These are phyloP conservation scores for Nomada lathburiana DNA, from an alignment of 2,888 invertebrate species.

Conservation along the genomic window DNA sequence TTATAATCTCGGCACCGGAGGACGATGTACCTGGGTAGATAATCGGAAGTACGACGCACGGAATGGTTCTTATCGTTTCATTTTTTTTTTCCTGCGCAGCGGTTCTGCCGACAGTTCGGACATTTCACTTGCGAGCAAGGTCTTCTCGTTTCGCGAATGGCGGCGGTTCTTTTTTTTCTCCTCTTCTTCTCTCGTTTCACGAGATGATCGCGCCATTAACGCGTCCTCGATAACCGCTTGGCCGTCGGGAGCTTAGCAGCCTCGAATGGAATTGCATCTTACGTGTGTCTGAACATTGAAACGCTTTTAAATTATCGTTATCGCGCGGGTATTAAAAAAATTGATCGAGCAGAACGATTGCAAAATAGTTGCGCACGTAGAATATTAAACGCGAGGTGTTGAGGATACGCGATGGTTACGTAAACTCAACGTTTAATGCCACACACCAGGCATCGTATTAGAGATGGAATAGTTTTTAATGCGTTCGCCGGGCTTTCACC, in stretches of 20 bases:
- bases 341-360: too few species aligned
- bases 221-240: not conserved
- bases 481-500: constrained; percentile 8
- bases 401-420: not conserved
- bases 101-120: not conserved
- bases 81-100: not conserved
- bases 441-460: not conserved
- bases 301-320: not conserved
- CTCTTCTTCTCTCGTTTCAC: not conserved
- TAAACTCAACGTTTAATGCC: not conserved
- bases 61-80: too few species aligned
- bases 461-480: not conserved
- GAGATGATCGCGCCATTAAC: not conserved
- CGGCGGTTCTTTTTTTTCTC: not conserved
- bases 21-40: not conserved
- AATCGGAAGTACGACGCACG: too few species aligned
- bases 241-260: not conserved
- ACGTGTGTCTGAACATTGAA: not conserved
- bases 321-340: too few species aligned
- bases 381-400: too few species aligned
- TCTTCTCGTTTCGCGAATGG: not conserved
- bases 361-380: too few species aligned
- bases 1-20: not conserved
- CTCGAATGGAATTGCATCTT: not conserved
- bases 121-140: not conserved